These are phyloP conservation scores for Caenorhabditis uteleia DNA, from an alignment of 2,888 invertebrate genomes.

Conservation along the genomic window DNA sequence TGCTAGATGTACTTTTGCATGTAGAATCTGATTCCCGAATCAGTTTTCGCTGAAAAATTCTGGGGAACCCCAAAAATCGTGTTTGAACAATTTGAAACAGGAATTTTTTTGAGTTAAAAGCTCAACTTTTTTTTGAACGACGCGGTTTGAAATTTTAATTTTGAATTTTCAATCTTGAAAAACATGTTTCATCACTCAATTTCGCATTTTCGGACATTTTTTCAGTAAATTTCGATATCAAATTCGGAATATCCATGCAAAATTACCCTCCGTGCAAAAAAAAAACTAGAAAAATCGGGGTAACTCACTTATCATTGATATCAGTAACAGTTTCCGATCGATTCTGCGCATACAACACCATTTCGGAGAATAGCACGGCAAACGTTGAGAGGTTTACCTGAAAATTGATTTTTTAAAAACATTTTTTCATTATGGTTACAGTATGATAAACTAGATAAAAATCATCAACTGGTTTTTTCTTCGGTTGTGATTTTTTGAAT, in stretches of 20 bases:
- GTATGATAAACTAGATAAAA: too few species aligned
- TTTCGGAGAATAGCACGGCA: slow-evolving; percentile 93
- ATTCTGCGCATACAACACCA: slow-evolving; percentile 92
- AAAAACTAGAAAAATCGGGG: not conserved
- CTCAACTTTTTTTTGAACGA: too few species aligned
- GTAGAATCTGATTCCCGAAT: too few species aligned
- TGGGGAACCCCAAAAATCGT: not conserved
- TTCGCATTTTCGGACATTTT: not conserved
- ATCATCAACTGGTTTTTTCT: too few species aligned
- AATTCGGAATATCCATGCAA: not conserved
- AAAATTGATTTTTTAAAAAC: slow-evolving; percentile 16
- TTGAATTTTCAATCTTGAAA: slow-evolving; percentile 1
- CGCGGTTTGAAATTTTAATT: too few species aligned
- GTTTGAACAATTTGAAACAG: too few species aligned
- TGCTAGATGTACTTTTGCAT: too few species aligned
- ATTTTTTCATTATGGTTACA: too few species aligned
- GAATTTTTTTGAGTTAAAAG: too few species aligned
- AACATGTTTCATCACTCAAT: too few species aligned
- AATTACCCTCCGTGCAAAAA: not conserved
- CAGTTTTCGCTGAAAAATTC: slow-evolving; percentile 1
- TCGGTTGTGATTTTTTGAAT: too few species aligned
- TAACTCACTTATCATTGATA: slow-evolving; percentile 80
- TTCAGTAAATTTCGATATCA: not conserved
- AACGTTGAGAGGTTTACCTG: slow-evolving; percentile 75
- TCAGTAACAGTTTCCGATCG: slow-evolving; percentile 91